These are phyloP conservation scores for Carlito syrichta DNA, from an alignment of 2,113 vertebrate species.

Conservation along the genomic window DNA sequence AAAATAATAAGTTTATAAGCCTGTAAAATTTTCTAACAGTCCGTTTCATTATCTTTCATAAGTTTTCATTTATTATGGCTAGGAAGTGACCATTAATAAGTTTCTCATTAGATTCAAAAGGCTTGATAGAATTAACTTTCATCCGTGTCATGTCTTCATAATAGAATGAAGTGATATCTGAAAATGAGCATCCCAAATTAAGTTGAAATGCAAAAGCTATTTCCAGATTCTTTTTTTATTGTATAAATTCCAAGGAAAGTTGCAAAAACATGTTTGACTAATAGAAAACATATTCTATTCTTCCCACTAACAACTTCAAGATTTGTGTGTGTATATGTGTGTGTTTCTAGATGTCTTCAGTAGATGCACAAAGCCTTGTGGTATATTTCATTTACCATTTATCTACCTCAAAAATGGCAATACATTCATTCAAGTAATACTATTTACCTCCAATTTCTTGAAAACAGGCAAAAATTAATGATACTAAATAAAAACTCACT, in stretches of 20 bases:
- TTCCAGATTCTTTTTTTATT: background rate
- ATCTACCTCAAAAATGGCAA: background rate
- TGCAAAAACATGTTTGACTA: background rate
- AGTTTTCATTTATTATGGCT: constrained; percentile 37
- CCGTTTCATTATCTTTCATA: constrained; percentile 37
- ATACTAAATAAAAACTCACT: background rate
- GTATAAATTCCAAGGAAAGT: constrained; percentile 18
- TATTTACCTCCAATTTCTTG: background rate
- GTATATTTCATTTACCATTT: constrained; percentile 18
- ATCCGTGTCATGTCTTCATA: background rate
- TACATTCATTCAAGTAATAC: background rate
- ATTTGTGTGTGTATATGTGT: background rate
- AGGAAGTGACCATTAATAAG: background rate
- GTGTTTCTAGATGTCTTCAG: background rate
- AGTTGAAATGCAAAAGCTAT: background rate
- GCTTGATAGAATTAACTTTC: background rate
- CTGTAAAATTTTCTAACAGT: constrained; percentile 10
- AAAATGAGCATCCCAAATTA: background rate
- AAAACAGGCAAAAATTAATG: background rate
- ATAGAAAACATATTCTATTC: background rate
- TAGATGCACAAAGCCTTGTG: background rate
- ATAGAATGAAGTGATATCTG: background rate
- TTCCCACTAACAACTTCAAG: background rate
- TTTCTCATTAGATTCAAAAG: background rate
- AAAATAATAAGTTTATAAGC: constrained; percentile 65